Conservation (phyloP, 2,888 invertebrate species). For the Ptycholaimellus sp. region DNA sequence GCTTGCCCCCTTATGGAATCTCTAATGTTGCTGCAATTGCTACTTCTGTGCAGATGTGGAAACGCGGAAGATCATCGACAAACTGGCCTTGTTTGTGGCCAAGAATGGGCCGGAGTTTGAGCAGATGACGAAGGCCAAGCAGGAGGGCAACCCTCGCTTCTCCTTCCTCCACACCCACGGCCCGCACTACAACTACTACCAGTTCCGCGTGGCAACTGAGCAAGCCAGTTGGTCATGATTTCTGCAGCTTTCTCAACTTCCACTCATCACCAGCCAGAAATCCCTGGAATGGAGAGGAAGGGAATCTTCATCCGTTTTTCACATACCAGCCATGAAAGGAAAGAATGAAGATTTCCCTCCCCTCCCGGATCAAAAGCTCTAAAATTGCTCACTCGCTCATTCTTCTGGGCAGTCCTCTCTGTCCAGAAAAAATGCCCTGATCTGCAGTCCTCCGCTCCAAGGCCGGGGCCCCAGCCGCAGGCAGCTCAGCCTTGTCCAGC, state of each 20-base stretch:
- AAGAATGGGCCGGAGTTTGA: slow-evolving; percentile 97
- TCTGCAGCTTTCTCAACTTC: slow-evolving; percentile 13
- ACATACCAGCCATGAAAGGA: too few species aligned
- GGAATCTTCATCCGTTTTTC: too few species aligned
- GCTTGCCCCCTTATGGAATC: too few species aligned
- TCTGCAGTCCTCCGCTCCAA: neutral
- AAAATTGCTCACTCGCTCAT: too few species aligned
- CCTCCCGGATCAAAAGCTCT: too few species aligned
- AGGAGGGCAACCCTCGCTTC: slow-evolving; percentile 89
- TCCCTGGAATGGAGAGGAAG: neutral
- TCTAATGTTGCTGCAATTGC: too few species aligned
- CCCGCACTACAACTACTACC: slow-evolving; percentile 81
- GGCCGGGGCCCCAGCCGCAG: too few species aligned
- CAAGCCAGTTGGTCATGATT: too few species aligned
- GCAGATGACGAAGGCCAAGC: slow-evolving; percentile 92
- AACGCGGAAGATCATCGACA: slow-evolving; percentile 86
- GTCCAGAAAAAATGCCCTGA: neutral
- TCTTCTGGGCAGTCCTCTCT: neutral
- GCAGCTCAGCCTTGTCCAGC: neutral
- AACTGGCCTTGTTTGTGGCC: slow-evolving; percentile 91
- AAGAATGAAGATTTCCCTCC: too few species aligned
- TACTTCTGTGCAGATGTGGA: slow-evolving; percentile 56
- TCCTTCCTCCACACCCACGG: slow-evolving; percentile 88
- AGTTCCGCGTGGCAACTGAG: slow-evolving; percentile 76
- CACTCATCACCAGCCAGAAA: neutral